Evolutionary conservation across 1,140 invertebrate species (phyloP), one percentile per base, ranked within the genome.

Genomic region (Drosophila pandora): DNA sequence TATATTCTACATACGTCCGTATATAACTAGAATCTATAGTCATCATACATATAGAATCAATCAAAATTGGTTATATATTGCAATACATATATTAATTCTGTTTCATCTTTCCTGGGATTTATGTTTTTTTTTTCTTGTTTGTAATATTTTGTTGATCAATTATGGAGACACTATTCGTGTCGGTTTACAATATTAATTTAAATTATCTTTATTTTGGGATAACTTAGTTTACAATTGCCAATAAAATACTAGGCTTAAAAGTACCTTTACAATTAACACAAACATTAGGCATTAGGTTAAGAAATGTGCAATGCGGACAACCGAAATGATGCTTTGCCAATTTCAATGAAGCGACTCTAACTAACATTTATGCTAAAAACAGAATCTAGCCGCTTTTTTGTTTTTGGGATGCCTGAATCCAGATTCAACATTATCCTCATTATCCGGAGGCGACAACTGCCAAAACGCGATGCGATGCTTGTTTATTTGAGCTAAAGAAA

Each of bases 251-350:
- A 57, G 50, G 63, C 67, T 67, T 76, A 56, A 52, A 47, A 69
- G 81, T 60, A 67, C 69, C 84, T 84, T 81, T 87, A 85, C 82
- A 84, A 39, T 74, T 81, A 84, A 84, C 76, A 84, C 65, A 79
- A 83, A 84, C 56, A 73, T 77, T 67, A 84, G 81, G 76, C 62
- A 76, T 76, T 55, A 81, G 55, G 67, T 87, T 81, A 84, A 84
- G 62, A 85, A 73, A 80, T 73, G 53, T 84, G 68, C 73, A 62
- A 41, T 45, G 55, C 71, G 67, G 61, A 47, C 59, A 62, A 50
- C 34, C 70, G 48, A 47, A 71, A 57, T 7, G 43, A 73, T 76
- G 41, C 34, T 49, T 59, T 59, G 60, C 57, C 64, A 71, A 65
- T 45, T 79, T 53, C 10, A 69, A 76, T 80, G 64, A 74, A 69